Conservation (phyloP, 2,888 invertebrate genomes). For the Fabriciana adippe region DNA sequence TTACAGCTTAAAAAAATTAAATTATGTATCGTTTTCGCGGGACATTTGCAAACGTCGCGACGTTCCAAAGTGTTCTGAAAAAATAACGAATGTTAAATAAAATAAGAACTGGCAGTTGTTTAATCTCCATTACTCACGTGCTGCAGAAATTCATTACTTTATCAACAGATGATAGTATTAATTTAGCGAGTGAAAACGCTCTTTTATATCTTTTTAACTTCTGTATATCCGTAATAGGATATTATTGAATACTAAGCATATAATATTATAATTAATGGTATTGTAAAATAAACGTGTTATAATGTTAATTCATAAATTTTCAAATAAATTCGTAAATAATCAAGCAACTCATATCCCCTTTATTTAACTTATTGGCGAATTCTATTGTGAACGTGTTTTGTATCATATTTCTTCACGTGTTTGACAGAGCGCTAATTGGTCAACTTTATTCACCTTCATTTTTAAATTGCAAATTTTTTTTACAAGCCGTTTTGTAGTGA, state of each 20-base stretch:
- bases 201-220: background rate
- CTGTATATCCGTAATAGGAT: too few relatives aligned
- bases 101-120: slow-evolving; percentile 1
- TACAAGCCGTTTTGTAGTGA: background rate
- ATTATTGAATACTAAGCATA: too few relatives aligned
- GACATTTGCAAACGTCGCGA: slow-evolving; percentile 12
- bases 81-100: slow-evolving; percentile 1
- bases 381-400: slow-evolving; percentile 20
- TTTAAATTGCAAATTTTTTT: slow-evolving; percentile 29
- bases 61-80: slow-evolving; percentile 3
- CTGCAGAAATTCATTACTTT: slow-evolving; percentile 2
- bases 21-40: slow-evolving; percentile 14
- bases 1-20: slow-evolving; percentile 14
- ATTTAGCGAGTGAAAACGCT: background rate
- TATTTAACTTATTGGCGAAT: background rate
- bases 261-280: too few relatives aligned
- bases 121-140: slow-evolving; percentile 16
- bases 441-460: slow-evolving; percentile 35
- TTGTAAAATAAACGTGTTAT: background rate
- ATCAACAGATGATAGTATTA: background rate
- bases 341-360: background rate
- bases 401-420: slow-evolving; percentile 32
- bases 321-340: too few relatives aligned
- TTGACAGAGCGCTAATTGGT: slow-evolving; percentile 42
- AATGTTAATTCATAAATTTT: background rate